Evolutionary conservation across 2,113 vertebrate genomes (phyloP), one percentile per base, ranked within the genome.

Genomic region (Hyaena hyaena): DNA sequence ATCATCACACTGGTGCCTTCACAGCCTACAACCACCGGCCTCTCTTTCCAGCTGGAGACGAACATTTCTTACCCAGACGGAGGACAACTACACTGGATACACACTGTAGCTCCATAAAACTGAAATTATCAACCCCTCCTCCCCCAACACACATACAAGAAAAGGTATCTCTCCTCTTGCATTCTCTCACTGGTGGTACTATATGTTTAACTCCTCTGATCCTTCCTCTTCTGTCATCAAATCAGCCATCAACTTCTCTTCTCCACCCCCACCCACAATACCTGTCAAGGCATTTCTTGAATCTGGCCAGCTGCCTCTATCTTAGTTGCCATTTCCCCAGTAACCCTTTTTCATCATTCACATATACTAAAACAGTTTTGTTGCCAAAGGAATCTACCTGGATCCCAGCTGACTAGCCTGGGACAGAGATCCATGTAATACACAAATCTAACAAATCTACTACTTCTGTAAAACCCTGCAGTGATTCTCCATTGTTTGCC

Each of bases 221-320:
- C 1, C 43, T 77, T 76, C 24, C 14, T 33, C 43, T 69, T 85
- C 28, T 28, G 10, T 63, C 39, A 69, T n/a, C 23, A 80, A 79
- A 69, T 80, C 14, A 55, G 15, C 23, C 24, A 81, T n/a, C 15
- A 24, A 7, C 4, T 31, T 81, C 43, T 65, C 16, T 39, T 26
- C 15, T 0, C 7, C 5, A 2, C 14, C 4, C 5, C 12, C 2
- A 2, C 14, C 4, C 58, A 12, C 2, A 4, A 11, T 55, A 61
- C 1, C 4, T 35, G 58, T 93, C 53, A 58, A 79, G 31, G 2
- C 17, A 31, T 53, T 53, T 53, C 28, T 86, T 33, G 7, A 73
- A 33, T 92, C 35, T 17, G 7, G 4, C 4, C 24, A 26, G 53
- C 77, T 61, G 23, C 26, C 28, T 58, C 16, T 43, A 6, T 61